These are phyloP conservation scores for Cataglyphis altisquamis DNA, from an alignment of 2,888 invertebrate genomes.

Conservation along the genomic window DNA sequence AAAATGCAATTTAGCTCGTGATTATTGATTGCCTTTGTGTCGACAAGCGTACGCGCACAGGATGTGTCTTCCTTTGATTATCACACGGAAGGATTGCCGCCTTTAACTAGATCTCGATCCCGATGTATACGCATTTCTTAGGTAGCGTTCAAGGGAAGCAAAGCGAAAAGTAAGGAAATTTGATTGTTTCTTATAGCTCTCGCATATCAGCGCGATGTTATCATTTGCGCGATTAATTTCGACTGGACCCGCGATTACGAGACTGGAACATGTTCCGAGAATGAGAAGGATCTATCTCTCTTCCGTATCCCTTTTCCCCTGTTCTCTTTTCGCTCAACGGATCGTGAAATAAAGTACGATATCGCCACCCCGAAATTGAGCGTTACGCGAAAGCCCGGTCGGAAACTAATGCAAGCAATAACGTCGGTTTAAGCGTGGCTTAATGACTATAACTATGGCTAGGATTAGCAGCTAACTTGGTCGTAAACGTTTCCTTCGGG, in stretches of 20 bases:
- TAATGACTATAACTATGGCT: slow-evolving; percentile 79
- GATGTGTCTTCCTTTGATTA: slow-evolving; percentile 58
- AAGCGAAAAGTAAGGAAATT: slow-evolving; percentile 37
- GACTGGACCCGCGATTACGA: neutral
- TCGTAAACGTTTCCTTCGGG: slow-evolving; percentile 79
- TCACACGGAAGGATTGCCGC: slow-evolving; percentile 47
- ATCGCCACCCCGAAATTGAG: slow-evolving; percentile 61
- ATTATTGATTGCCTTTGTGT: slow-evolving; percentile 63
- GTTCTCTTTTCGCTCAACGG: neutral
- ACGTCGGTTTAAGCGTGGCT: slow-evolving; percentile 79
- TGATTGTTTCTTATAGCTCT: slow-evolving; percentile 21
- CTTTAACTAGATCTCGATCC: slow-evolving; percentile 36
- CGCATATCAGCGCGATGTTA: neutral
- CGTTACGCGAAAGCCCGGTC: slow-evolving; percentile 57
- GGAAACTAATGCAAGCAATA: slow-evolving; percentile 81
- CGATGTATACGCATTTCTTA: neutral
- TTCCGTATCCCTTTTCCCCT: neutral
- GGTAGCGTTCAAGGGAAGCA: slow-evolving; percentile 4
- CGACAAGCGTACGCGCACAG: slow-evolving; percentile 27
- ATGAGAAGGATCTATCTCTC: neutral
- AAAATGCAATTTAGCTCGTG: slow-evolving; percentile 66
- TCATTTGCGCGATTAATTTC: slow-evolving; percentile 14
- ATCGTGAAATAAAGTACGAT: slow-evolving; percentile 52
- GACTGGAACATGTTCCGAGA: neutral
- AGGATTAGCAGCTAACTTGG: slow-evolving; percentile 80